phyloP scores from a whole-genome alignment of 2,113 vertebrate genomes.

The Columba livia region DNA sequence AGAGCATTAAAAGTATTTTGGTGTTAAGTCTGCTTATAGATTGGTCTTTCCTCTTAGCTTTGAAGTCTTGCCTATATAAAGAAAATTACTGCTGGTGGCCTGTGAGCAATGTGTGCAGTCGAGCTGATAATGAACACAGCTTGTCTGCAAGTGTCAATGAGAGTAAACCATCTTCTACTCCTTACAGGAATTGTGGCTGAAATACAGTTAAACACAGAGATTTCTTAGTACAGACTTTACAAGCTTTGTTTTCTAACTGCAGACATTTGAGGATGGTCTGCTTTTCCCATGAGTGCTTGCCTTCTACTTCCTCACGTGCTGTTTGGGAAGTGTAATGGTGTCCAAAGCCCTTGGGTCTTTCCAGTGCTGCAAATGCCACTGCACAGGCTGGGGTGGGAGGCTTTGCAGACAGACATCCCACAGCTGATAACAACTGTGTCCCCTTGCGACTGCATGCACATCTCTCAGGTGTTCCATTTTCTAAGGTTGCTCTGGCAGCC shows the following conservation, averaged over 20 bases:
- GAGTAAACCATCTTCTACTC: neutral
- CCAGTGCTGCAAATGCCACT: neutral
- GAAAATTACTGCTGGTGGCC: neutral
- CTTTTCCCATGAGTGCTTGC: neutral
- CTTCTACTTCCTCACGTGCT: neutral
- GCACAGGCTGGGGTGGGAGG: neutral
- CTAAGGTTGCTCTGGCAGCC: conserved; percentile 18
- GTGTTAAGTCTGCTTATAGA: neutral
- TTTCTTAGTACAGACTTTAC: neutral
- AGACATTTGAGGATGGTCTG: neutral
- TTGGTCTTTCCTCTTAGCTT: neutral
- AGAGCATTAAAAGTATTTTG: neutral
- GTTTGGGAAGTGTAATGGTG: fast-evolving
- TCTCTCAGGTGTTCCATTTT: neutral
- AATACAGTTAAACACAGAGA: neutral
- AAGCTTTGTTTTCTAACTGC: neutral
- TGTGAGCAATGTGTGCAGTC: neutral
- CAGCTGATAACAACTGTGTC: neutral
- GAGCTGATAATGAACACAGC: neutral
- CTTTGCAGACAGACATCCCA: neutral
- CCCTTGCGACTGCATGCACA: fast-evolving
- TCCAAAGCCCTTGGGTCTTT: neutral
- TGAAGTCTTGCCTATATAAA: conserved; percentile 6
- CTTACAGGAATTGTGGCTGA: neutral
- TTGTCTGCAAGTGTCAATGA: neutral